These are phyloP conservation scores for Callospermophilus lateralis DNA, from an alignment of 2,113 vertebrate genomes.

Conservation along the genomic window DNA sequence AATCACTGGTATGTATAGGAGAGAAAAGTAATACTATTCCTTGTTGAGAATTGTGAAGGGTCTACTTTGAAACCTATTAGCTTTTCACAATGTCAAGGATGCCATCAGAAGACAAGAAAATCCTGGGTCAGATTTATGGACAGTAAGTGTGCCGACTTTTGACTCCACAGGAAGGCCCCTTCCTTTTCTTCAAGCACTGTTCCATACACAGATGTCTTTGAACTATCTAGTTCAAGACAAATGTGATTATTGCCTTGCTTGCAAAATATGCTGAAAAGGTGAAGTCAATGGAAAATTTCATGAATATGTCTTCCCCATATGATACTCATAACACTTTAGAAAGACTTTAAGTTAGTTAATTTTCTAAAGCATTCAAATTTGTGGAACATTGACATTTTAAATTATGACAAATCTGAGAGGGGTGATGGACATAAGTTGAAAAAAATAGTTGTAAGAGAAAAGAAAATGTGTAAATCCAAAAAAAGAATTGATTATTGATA, in stretches of 20 bases:
- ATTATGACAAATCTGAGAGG: background rate
- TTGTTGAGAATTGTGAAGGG: background rate
- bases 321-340: background rate
- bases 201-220: background rate
- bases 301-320: background rate
- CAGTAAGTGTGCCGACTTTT: background rate
- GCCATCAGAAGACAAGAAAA: background rate
- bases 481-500: background rate
- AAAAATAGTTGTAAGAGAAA: background rate
- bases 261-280: background rate
- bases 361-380: background rate
- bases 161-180: background rate
- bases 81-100: background rate
- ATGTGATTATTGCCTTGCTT: background rate
- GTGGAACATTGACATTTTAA: background rate
- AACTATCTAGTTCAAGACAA: background rate
- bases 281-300: fast-evolving
- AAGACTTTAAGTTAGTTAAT: background rate
- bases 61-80: background rate
- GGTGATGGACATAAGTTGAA: background rate
- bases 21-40: background rate
- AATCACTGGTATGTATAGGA: background rate
- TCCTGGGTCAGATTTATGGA: background rate
- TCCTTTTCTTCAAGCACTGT: background rate
- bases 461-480: background rate